Conservation (phyloP, 2,113 vertebrate species). For the Paramormyrops kingsleyae region DNA sequence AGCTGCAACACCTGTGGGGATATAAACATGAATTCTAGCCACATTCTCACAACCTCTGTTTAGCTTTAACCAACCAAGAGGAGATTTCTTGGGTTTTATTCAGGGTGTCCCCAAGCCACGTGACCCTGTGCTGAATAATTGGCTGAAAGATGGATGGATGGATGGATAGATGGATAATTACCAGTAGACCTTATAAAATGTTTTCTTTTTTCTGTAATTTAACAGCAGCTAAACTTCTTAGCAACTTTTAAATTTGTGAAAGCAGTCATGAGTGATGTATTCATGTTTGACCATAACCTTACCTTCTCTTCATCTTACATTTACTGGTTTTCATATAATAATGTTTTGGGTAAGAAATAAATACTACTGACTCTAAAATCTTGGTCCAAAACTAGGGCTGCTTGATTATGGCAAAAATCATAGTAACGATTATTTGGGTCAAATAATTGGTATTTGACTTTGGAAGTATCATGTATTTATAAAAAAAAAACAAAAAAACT, state of each 20-base stretch:
- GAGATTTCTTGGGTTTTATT: not conserved
- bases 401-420: not conserved
- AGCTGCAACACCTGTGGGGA: slow-evolving; percentile 80
- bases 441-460: not conserved
- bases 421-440: not conserved
- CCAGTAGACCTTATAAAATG: not conserved
- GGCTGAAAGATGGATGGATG: not conserved
- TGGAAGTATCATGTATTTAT: not conserved
- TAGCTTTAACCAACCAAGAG: not conserved
- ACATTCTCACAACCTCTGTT: not conserved
- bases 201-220: not conserved
- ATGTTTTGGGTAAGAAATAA: not conserved
- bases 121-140: not conserved
- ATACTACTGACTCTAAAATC: not conserved
- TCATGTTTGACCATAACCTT: not conserved
- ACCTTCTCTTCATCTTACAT: no score
- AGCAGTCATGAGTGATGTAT: not conserved
- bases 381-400: not conserved
- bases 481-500: not conserved
- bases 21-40: not conserved
- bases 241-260: not conserved
- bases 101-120: not conserved
- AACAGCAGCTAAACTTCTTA: not conserved
- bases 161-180: not conserved
- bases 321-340: not conserved